Base-by-base conservation (phyloP, 1,140 invertebrate genomes). In the Drosophila auraria region DNA sequence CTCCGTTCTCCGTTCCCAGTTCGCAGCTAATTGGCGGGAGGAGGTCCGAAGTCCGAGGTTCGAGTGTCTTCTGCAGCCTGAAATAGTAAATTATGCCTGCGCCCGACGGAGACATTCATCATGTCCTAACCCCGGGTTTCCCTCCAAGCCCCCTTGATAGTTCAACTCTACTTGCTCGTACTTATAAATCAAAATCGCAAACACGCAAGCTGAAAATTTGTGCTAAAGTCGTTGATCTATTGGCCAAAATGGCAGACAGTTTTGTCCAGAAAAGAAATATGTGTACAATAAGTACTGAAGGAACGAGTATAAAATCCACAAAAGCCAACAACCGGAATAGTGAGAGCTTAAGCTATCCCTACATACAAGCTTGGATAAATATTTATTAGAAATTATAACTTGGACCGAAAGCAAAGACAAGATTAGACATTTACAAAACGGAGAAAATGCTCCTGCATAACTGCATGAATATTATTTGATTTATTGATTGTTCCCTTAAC, bases 181-280 rank as follows among this genome's bases (percentile, higher is more conserved):
- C 82, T 82, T 89, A 91, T 91, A 91, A 91, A 91, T 91, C 83
- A 91, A 84, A 91, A 65, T 73, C 77, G 45, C 57, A 60, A 87
- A 80, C 89, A 91, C 89, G 89, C 89, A 72, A 91, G 79, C 76
- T 49, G 25, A 27, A 64, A 49, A 51, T 71, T 64, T 78, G 59
- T 71, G 54, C 51, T 49, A 45, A 56, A 84, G 80, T 81, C 81
- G 84, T 80, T 89, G 78, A 86, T 89, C 80, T 87, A 89, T 87
- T 71, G 47, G 65, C 56, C 44, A 77, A 73, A 78, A 76, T 62
- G 83, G 65, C 79, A 75, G 62, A 47, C 63, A 78, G 65, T 77
- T 77, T 51, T 71, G 49, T 47, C 68, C 30, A 40, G 40, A 27
- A 70, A 23, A 15, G 62, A 50, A 49, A 73, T 23, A 56, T 68